Evolutionary conservation across 2,888 invertebrate species (phyloP).

Genomic region (Drosophila rubida): DNA sequence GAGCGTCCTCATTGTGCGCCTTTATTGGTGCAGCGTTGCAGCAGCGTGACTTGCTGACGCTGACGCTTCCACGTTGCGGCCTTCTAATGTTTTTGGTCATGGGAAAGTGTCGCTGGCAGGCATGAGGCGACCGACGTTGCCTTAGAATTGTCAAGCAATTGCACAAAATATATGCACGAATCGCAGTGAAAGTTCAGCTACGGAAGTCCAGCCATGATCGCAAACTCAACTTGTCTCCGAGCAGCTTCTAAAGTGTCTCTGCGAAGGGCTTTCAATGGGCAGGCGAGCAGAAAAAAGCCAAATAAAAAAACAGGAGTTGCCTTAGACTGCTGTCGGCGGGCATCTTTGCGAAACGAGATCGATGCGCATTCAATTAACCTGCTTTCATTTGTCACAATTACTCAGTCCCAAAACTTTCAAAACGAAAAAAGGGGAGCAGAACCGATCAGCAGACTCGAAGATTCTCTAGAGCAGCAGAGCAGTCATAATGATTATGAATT

Average conservation of each 20-base stretch:
- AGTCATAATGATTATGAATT: not conserved
- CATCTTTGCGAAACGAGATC: not conserved
- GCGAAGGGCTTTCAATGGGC: not conserved
- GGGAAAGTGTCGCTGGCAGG: slow-evolving; percentile 66
- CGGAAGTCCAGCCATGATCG: not conserved
- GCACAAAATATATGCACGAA: slow-evolving; percentile 26
- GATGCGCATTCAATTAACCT: slow-evolving; percentile 1
- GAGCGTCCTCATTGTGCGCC: slow-evolving; percentile 48
- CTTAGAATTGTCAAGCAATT: slow-evolving; percentile 57
- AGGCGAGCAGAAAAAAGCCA: not conserved
- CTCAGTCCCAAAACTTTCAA: not conserved
- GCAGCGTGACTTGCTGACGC: slow-evolving; percentile 63
- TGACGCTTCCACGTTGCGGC: slow-evolving; percentile 31
- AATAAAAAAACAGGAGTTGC: not conserved
- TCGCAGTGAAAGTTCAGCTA: slow-evolving; percentile 42
- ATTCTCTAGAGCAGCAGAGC: no score
- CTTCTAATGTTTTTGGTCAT: slow-evolving; percentile 72
- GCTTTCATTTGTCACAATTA: not conserved
- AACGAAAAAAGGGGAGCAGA: not conserved
- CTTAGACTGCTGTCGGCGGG: not conserved
- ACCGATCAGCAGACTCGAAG: not conserved
- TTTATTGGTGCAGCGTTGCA: slow-evolving; percentile 66
- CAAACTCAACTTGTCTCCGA: not conserved
- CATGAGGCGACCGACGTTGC: slow-evolving; percentile 26
- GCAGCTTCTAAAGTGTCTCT: not conserved